These are phyloP conservation scores for Drosophila multiciliata DNA, from an alignment of 2,888 invertebrate genomes.

Conservation along the genomic window DNA sequence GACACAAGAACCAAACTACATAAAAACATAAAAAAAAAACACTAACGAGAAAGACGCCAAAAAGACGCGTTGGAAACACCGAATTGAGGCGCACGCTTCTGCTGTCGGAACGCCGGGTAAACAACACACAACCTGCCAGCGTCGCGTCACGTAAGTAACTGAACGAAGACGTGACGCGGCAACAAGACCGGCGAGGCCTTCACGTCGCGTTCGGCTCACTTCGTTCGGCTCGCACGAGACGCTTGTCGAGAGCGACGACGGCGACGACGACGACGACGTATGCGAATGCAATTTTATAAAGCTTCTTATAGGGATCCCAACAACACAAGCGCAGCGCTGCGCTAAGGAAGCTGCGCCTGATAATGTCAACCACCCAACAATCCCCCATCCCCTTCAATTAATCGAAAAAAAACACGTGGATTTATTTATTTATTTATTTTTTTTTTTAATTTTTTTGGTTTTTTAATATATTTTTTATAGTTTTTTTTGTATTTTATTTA, in stretches of 20 bases:
- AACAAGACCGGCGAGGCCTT: constrained; percentile 37
- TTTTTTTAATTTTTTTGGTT: constrained; percentile 25
- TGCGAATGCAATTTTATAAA: constrained; percentile 19
- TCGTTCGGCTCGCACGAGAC: constrained; percentile 32
- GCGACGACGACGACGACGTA: background rate
- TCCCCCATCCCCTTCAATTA: background rate
- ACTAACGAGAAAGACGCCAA: constrained; percentile 44
- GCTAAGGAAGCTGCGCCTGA: constrained; percentile 35
- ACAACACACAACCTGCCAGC: constrained; percentile 49
- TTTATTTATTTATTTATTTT: constrained; percentile 8
- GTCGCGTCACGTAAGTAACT: constrained; percentile 68
- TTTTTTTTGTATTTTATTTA: constrained; percentile 37
- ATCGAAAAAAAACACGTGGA: constrained; percentile 50
- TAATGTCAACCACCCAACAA: background rate
- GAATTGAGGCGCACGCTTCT: constrained; percentile 21
- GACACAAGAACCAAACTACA: constrained; percentile 18
- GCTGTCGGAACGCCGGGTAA: constrained; percentile 1
- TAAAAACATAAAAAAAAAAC: constrained; percentile 20
- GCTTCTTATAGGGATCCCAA: constrained; percentile 22
- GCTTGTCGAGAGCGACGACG: constrained; percentile 22
- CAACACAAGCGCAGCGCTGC: constrained; percentile 5
- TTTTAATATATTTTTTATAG: constrained; percentile 34
- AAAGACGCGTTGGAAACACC: constrained; percentile 21
- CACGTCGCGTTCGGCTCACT: constrained; percentile 27
- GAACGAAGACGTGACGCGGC: constrained; percentile 30